Base-by-base conservation (phyloP, 2,113 vertebrate species). In the Pelvicachromis taeniatus region DNA sequence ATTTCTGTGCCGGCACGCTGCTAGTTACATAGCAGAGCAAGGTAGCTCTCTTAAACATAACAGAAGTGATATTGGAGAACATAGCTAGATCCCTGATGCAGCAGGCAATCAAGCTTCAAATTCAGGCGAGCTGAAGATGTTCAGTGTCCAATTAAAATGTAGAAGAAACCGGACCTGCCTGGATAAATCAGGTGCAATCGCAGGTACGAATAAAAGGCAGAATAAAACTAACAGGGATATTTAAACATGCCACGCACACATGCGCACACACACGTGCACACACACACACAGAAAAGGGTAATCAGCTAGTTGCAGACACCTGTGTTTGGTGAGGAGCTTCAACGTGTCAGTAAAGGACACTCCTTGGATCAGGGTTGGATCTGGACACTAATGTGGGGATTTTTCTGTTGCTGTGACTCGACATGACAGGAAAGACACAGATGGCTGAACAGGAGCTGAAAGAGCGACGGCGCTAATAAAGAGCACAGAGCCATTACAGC, bases 341-440 rank as follows among this genome's bases (percentile, higher is more conserved):
- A 38, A 21, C 7, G 9, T 48, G 23, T 73, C 68, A 50, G 19
- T 31, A 73, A 73, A 2, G 48, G 40, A 29, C 23, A 0, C 0
- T n/a, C n/a, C n/a, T 26, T 45, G 21, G 65, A 26, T 48, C 0
- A 48, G 4, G 19, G 14, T 8, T 48, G 40, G 65, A 48, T 73
- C 48, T 48, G 42, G 65, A 48, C 21, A 11, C 23, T 73, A 29
- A 73, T 73, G 13, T 48, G 23, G 23, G 29, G 68, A 48, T 48
- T 29, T 48, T 29, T 23, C 42, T 48, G 42, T 73, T 73, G 42
- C 42, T 4, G 68, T 63, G 59, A 63, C 1, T 38, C 33, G n/a
- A 80, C 68, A 85, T 68, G 26, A 80, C 73, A 77, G 42, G 14
- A 19, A 68, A 79, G 50, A 81, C 68, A 77, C 84, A 87, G 86